Conservation (phyloP, 2,888 invertebrate species). For the Drosophila suboccidentalis region DNA sequence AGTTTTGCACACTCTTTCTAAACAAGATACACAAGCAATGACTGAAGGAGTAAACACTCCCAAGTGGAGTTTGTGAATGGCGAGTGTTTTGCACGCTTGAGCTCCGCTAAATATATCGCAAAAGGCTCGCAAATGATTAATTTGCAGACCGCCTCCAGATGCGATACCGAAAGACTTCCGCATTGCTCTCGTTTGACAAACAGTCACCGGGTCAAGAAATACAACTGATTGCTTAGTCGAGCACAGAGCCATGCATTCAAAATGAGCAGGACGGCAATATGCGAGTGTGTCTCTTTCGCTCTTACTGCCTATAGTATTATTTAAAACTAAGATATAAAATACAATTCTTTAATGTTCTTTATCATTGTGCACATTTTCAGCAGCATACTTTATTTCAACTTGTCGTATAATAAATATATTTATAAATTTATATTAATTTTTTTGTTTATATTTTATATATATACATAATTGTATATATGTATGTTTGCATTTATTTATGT, state of each 20-base stretch:
- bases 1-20: too few species aligned
- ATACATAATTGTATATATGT: conserved; percentile 22
- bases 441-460: conserved; percentile 12
- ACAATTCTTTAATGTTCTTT: conserved; percentile 9
- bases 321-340: neutral
- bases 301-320: neutral
- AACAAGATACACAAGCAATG: too few species aligned
- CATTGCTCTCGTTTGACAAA: too few species aligned
- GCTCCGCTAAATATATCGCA: too few species aligned
- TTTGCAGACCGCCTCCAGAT: too few species aligned
- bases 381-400: conserved; percentile 57
- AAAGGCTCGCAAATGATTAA: too few species aligned
- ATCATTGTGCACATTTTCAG: conserved; percentile 65
- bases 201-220: too few species aligned
- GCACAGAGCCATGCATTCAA: neutral
- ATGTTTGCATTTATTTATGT: conserved; percentile 2
- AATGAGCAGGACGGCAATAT: conserved; percentile 10
- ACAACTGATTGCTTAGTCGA: too few species aligned
- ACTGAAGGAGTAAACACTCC: too few species aligned
- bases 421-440: conserved; percentile 38
- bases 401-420: conserved; percentile 63
- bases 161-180: too few species aligned
- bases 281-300: conserved; percentile 19
- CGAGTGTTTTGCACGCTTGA: too few species aligned
- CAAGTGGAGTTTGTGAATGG: too few species aligned